Base-by-base conservation (phyloP, 2,113 vertebrate genomes). In the Heterochromis multidens region DNA sequence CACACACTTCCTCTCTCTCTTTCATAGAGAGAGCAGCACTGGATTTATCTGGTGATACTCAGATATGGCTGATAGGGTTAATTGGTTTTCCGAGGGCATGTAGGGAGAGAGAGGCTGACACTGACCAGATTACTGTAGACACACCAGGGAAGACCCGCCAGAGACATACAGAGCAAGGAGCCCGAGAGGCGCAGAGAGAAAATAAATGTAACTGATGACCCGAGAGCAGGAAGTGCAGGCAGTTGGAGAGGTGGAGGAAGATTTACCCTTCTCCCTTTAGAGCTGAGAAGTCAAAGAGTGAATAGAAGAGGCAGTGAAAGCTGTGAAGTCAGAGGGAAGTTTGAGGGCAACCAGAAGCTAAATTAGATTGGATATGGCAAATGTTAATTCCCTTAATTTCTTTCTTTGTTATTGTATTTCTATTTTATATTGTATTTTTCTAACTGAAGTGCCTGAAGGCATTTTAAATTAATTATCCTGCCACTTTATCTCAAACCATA, bases 61-160 rank as follows among this genome's bases (percentile, higher is more conserved):
- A 79, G 90, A 91, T 95, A 80, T 80, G 89, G 87, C 83, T 89
- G 90, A 94, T 93, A 79, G 89, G 94, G 94, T 95, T 96, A 95
- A 95, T 94, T 95, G 94, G 87, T 88, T 95, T 94, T 93, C 86
- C 82, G 84, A 87, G 92, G 92, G 83, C 90, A 93, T 87, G 87
- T 82, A 85, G 88, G 89, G 89, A 85, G 81, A 88, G 62, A 65
- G 79, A 84, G 87, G 90, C 79, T 86, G 92, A 85, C 84, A 87
- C 88, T 91, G 84, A 83, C 88, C 83, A 81, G 88, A 93, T 93
- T 92, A 88, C 83, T 81, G 88, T 62, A 76, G 90, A 91, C 83
- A 82, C 87, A 79, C 70, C 60, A 14, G 79, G 83, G 77, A 83
- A 56, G 82, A 86, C 67, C 81, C 79, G 76, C 74, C 80, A 80